Percentiles rank a stretch among this genome's conserved stretches.
These are phyloP conservation scores for Buphagus erythrorhynchus DNA, from an alignment of 2,797 vertebrate species.

Conservation along the genomic window DNA sequence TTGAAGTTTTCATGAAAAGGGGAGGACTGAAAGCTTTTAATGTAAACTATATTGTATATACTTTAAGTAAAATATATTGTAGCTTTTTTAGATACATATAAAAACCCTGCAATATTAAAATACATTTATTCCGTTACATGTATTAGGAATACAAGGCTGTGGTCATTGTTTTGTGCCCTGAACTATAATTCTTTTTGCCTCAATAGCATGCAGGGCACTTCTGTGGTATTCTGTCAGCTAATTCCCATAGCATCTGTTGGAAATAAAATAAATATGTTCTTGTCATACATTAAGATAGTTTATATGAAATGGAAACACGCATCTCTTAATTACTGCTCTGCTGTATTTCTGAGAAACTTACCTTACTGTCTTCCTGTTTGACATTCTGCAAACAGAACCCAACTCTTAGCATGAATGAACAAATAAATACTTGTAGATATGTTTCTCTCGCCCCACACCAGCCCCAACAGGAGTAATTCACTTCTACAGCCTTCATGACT, in stretches of 20 bases:
- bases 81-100: not conserved
- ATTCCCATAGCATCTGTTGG: not conserved
- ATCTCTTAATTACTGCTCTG: not conserved
- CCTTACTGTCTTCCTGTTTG: not conserved
- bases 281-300: not conserved
- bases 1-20: not conserved
- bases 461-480: not conserved
- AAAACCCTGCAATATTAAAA: not conserved
- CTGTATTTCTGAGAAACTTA: not conserved
- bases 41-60: not conserved
- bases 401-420: not conserved
- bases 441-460: rapidly evolving
- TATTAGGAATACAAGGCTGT: not conserved
- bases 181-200: not conserved
- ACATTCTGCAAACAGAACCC: not conserved
- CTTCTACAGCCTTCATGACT: not conserved
- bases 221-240: not conserved
- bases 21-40: not conserved
- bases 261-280: not conserved
- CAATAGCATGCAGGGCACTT: not conserved
- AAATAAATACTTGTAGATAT: not conserved
- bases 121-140: rapidly evolving
- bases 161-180: not conserved
- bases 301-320: not conserved
- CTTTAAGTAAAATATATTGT: not conserved